These are phyloP conservation scores for Etheostoma perlongum DNA, from an alignment of 2,797 vertebrate genomes.

Conservation along the genomic window DNA sequence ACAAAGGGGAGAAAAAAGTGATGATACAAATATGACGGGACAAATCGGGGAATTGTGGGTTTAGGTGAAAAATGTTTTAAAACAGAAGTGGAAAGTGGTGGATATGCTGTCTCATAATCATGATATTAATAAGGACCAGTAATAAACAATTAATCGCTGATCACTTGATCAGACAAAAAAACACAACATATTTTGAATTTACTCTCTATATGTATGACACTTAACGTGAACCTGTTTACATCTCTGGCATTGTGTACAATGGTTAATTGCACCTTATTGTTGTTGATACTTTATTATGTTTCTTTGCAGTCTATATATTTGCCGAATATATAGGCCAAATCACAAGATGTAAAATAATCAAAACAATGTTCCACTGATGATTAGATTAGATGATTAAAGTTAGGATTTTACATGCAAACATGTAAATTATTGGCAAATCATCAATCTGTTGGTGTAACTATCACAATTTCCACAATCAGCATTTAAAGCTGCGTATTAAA, in stretches of 20 bases:
- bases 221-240: background rate
- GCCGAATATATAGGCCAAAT: background rate
- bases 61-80: slow-evolving; percentile 5
- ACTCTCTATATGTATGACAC: background rate
- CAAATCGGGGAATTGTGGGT: background rate
- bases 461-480: background rate
- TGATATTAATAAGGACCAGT: background rate
- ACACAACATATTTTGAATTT: background rate
- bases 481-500: background rate
- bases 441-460: background rate
- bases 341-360: background rate
- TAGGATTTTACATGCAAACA: too few relatives aligned
- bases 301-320: background rate
- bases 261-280: background rate
- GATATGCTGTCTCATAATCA: slow-evolving; percentile 1
- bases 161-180: background rate
- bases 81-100: background rate
- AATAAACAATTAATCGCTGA: too few relatives aligned
- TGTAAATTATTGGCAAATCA: background rate
- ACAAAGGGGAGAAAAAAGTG: slow-evolving; percentile 20
- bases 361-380: too few relatives aligned
- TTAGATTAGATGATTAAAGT: too few relatives aligned
- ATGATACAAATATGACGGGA: slow-evolving; percentile 32
- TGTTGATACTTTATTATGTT: background rate
- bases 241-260: background rate